Base-by-base conservation (phyloP, 2,113 vertebrate genomes). In the Cyrtonyx montezumae region DNA sequence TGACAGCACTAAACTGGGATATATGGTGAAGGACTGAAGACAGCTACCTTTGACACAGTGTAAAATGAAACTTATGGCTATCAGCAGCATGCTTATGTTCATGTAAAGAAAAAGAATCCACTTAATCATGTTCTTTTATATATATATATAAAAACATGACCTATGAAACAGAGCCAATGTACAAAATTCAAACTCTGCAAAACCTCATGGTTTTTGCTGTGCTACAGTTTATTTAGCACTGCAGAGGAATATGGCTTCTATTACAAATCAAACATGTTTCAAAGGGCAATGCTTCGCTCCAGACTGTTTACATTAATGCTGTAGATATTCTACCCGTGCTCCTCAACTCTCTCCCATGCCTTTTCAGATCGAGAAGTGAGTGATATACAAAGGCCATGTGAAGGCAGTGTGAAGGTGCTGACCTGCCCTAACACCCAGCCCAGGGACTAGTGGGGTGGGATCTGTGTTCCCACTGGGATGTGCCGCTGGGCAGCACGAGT, bases 401-500 rank as follows among this genome's bases (percentile, higher is more conserved):
- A 61, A 65, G 20, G 36, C 59, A 0, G 0, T n/a, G 37, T 74
- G 59, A 49, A 76, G 62, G 65, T 71, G 40, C 55, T 15, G 34
- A 67, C 28, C 23, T 11, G 21, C 30, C n/a, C 36, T 11, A 42
- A 32, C 49, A 40, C 48, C 37, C 25, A 49, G 73, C 17, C 73
- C 15, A 13, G n/a, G 30, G 40, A 49, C 23, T 25, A 40, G 19
- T 21, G 36, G 43, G n/a, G 19, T 59, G 21, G 68, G 34, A 91
- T 49, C 56, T 0, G 11, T n/a, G 3, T 48, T 5, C 32, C 0
- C 3, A 30, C 76, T 18, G 30, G 36, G 62, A 45, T 65, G 55
- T 25, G 43, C 56, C 0, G 1, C 49, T 43, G 3, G 0, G 49
- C 81, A 90, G 85, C 75, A 75, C 0, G 0, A 1, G 0, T 40